Conservation (phyloP, 92 coral and sea anemone species). For the Pocillopora meandrina region DNA sequence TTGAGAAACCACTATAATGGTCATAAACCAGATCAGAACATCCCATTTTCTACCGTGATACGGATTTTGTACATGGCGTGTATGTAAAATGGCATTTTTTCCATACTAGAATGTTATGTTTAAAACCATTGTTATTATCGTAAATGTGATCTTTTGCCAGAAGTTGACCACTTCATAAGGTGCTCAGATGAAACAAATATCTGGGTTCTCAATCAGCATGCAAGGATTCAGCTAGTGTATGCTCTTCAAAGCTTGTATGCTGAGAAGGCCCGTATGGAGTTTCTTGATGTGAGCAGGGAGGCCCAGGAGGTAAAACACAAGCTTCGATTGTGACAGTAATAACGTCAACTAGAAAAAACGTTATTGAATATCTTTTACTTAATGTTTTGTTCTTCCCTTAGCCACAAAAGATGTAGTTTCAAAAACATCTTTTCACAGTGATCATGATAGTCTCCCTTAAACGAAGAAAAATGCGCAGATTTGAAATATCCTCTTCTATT, state of each 20-base stretch:
- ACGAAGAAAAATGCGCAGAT: too few species aligned
- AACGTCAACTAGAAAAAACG: neutral
- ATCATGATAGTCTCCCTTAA: neutral
- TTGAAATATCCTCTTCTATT: too few species aligned
- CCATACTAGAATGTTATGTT: neutral
- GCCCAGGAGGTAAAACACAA: neutral
- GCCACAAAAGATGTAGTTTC: neutral
- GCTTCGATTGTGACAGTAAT: neutral
- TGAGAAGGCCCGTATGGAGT: neutral
- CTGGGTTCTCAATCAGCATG: conserved; percentile 9
- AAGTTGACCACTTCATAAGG: neutral
- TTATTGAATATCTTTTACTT: neutral
- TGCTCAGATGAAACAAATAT: neutral
- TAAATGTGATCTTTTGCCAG: neutral
- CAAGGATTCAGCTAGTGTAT: conserved; percentile 23
- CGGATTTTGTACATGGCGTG: too few species aligned
- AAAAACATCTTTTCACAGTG: neutral
- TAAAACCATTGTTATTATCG: too few species aligned
- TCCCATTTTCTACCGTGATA: too few species aligned
- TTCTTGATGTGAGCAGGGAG: neutral
- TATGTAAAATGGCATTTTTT: too few species aligned
- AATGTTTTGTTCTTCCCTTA: neutral
- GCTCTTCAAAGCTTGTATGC: conserved; percentile 16
- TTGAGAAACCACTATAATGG: too few species aligned
- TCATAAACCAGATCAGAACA: too few species aligned